Conservation (phyloP, 1,140 invertebrate species). For the Hycleus phaleratus region DNA sequence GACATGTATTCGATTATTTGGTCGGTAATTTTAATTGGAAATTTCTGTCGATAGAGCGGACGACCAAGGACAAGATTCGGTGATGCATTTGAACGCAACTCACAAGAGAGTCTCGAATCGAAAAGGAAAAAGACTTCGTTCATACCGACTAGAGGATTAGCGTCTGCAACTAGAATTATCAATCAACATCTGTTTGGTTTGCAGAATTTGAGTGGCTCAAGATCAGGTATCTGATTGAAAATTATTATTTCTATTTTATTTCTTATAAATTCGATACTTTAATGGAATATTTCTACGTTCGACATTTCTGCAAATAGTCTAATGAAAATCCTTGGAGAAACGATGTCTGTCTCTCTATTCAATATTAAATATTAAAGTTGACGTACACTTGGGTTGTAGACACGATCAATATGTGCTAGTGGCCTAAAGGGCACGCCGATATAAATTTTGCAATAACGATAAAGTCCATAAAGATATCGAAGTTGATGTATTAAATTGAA, state of each 20-base stretch:
- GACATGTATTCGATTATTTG: too few relatives aligned
- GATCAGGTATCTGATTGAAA: slow-evolving; percentile 38
- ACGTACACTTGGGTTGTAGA: background rate
- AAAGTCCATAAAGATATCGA: too few relatives aligned
- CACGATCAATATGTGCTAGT: too few relatives aligned
- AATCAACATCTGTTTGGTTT: slow-evolving; percentile 68
- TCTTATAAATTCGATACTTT: background rate
- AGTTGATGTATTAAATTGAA: background rate
- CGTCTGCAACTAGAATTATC: slow-evolving; percentile 62
- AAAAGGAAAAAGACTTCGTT: slow-evolving; percentile 48
- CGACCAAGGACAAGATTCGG: slow-evolving; percentile 40
- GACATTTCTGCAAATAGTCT: background rate
- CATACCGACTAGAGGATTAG: slow-evolving; percentile 56
- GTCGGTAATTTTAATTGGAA: too few relatives aligned
- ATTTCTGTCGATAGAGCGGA: slow-evolving; percentile 21
- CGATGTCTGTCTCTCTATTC: background rate
- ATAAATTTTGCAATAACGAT: too few relatives aligned
- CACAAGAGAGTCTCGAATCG: slow-evolving; percentile 46
- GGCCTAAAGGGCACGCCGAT: too few relatives aligned
- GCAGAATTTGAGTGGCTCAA: slow-evolving; percentile 47
- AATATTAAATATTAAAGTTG: background rate
- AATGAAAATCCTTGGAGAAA: background rate
- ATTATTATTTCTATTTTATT: background rate
- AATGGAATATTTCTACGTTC: background rate
- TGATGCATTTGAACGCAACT: slow-evolving; percentile 40